Evolutionary conservation across 1,140 invertebrate species (phyloP).

Genomic region (Megalonaias nervosa): DNA sequence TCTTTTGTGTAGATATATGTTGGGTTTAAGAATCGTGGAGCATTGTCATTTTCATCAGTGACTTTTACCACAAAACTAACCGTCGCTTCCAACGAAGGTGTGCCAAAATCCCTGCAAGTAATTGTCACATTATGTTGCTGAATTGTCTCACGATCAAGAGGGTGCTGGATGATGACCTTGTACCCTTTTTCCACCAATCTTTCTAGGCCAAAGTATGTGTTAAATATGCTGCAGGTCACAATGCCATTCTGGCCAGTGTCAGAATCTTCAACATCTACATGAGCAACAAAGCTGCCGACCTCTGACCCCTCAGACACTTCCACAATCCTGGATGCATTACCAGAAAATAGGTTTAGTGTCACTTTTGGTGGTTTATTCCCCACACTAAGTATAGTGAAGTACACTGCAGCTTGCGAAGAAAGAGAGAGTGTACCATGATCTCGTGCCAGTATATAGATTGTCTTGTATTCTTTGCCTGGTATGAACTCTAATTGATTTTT

Average conservation of each 20-base stretch:
- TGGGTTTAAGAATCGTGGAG: constrained; percentile 18
- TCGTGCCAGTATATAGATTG: constrained; percentile 33
- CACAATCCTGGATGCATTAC: constrained; percentile 18
- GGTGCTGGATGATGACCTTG: constrained; percentile 34
- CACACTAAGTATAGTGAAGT: constrained; percentile 87
- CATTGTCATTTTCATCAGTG: constrained; percentile 38
- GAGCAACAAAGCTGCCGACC: constrained; percentile 54
- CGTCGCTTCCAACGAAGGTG: constrained; percentile 7
- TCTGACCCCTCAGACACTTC: constrained; percentile 47
- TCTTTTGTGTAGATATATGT: constrained; percentile 23
- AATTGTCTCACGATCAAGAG: constrained; percentile 38
- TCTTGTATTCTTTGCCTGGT: constrained; percentile 20
- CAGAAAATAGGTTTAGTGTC: constrained; percentile 15
- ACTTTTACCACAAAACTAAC: constrained; percentile 23
- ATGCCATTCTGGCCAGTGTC: constrained; percentile 59
- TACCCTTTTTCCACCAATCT: constrained; percentile 16
- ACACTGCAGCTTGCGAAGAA: constrained; percentile 75
- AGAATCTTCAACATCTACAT: constrained; percentile 52
- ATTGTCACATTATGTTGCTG: constrained; percentile 34
- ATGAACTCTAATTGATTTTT: constrained; percentile 23
- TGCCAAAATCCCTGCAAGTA: constrained; percentile 34
- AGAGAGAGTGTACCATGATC: constrained; percentile 29
- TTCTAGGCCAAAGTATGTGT: constrained; percentile 49
- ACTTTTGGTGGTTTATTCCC: constrained; percentile 85
- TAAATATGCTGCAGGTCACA: constrained; percentile 51